Evolutionary conservation across 1,140 invertebrate species (phyloP), one percentile per base, ranked within the genome.

Genomic region (Babylonia areolata): DNA sequence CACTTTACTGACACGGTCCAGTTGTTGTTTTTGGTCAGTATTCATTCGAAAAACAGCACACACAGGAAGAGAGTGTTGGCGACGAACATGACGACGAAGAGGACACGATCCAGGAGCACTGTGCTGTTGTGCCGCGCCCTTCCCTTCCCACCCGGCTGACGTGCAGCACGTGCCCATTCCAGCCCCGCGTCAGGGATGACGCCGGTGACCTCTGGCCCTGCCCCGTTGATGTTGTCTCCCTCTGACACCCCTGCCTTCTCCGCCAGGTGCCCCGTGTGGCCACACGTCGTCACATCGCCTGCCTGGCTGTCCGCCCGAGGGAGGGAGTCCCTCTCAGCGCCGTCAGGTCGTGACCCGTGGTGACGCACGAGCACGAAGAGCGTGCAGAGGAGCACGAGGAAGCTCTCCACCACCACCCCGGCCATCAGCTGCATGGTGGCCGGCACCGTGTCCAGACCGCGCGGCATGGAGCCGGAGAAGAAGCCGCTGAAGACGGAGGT

Each of bases 391-490:
- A 84, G 73, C 23, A 77, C 71, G 9, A 84, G 20, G 5, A 73
- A 42, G 28, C 83, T 77, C 33, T 84, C 39, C 35, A 73, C 31
- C 20, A 77, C 28, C 5, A 84, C 69, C 23, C 69, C 73, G 40
- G 77, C 35, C 37, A 84, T 69, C 39, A 84, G 73, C n/a, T 77
- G 37, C 73, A 77, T 84, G 28, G 39, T 91, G 71, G 95, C 92
- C 73, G 95, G 95, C 89, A 95, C 94, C 95, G 97, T 97, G 95
- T 81, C 80, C 46, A 81, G 80, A n/a, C 80, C 46, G 15, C 80
- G 42, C 6, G 80, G 80, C 80, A 81, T 81, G 31, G 35, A 1
- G 54, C 46, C 28, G 3, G 31, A 58, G 54, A 81, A 81, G 54
- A 54, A 81, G 51, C 80, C 87, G 35, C 88, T 33, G 69, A 88